phyloP scores from a whole-genome alignment of 1,140 invertebrate species.

The Neodiprion fabricii region DNA sequence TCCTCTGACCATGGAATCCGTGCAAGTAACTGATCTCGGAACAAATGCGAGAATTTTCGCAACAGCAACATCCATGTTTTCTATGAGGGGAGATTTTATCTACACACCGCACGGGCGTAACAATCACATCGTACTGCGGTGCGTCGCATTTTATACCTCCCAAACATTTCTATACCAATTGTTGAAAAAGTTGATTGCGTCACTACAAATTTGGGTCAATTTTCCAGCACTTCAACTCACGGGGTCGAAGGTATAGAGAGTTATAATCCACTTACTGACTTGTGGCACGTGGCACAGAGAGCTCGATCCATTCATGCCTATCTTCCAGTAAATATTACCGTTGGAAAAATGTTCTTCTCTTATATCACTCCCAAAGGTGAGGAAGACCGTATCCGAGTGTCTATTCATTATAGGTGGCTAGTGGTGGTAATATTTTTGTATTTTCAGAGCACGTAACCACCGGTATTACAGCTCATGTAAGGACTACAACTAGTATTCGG shows the following conservation, averaged over 20 bases:
- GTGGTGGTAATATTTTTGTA: neutral
- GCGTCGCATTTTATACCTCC: slow-evolving; percentile 19
- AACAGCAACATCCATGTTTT: slow-evolving; percentile 62
- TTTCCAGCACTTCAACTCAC: slow-evolving; percentile 64
- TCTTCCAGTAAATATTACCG: slow-evolving; percentile 62
- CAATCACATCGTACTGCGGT: slow-evolving; percentile 67
- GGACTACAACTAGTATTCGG: slow-evolving; percentile 51
- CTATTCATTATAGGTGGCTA: neutral
- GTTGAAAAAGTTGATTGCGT: slow-evolving; percentile 15
- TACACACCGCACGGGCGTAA: slow-evolving; percentile 57
- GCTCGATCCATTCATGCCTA: slow-evolving; percentile 66
- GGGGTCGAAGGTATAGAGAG: slow-evolving; percentile 63
- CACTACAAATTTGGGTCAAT: neutral
- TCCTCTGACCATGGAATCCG: slow-evolving; percentile 59
- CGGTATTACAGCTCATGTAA: slow-evolving; percentile 48
- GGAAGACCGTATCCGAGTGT: neutral
- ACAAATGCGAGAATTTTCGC: slow-evolving; percentile 61
- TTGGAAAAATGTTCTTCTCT: slow-evolving; percentile 53
- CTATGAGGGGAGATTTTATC: slow-evolving; percentile 65
- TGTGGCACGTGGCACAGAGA: slow-evolving; percentile 66
- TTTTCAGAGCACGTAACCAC: slow-evolving; percentile 48
- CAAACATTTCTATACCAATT: neutral
- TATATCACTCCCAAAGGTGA: slow-evolving; percentile 53
- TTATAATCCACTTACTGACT: slow-evolving; percentile 66
- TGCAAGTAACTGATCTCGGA: slow-evolving; percentile 63